Conservation (phyloP, 2,113 vertebrate genomes). For the Sphyrna mokarran region DNA sequence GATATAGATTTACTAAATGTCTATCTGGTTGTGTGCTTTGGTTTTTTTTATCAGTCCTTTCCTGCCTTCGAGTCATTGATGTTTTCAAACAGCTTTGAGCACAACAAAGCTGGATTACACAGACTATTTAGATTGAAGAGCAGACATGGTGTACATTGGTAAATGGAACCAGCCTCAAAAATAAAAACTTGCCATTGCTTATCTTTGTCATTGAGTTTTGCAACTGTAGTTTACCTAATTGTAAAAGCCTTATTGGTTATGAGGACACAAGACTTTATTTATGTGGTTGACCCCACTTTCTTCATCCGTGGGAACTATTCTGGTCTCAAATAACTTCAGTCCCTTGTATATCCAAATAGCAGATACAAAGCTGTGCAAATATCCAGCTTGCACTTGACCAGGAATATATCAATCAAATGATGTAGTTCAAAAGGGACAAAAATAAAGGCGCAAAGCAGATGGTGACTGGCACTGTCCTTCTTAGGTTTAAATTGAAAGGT, state of each 20-base stretch:
- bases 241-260: neutral
- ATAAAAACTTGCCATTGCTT: neutral
- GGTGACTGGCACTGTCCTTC: neutral
- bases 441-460: conserved; percentile 3
- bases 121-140: neutral
- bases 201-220: neutral
- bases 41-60: conserved; percentile 7
- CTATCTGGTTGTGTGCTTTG: neutral
- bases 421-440: neutral
- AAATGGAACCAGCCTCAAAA: neutral
- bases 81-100: conserved; percentile 13
- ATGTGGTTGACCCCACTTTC: neutral
- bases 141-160: conserved; percentile 1
- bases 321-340: neutral
- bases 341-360: neutral
- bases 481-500: neutral
- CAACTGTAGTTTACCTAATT: neutral
- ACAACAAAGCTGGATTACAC: conserved; percentile 29
- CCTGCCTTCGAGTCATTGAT: neutral
- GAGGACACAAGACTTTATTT: neutral
- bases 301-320: neutral
- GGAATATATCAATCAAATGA: neutral
- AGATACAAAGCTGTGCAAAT: neutral
- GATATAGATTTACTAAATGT: neutral
- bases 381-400: neutral